phyloP scores from a whole-genome alignment of 2,888 invertebrate species.

The Norana najaformis region DNA sequence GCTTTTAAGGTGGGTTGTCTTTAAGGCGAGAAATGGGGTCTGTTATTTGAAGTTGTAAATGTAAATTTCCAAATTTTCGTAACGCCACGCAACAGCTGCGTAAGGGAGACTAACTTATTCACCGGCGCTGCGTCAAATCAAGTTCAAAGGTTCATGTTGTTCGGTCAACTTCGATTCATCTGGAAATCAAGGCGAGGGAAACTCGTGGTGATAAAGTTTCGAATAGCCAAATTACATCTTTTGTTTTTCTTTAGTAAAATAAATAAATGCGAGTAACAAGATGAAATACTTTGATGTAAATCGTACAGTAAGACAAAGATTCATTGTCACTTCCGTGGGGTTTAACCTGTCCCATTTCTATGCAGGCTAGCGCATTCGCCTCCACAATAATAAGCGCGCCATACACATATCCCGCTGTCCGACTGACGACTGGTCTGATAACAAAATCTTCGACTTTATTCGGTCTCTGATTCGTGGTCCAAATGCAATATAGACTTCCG shows the following conservation, averaged over 20 bases:
- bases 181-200: no score
- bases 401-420: neutral
- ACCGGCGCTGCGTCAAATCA: no score
- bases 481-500: slow-evolving; percentile 13
- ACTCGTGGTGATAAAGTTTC: neutral
- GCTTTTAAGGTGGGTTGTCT: no score
- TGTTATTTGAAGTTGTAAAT: no score
- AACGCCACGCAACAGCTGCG: no score
- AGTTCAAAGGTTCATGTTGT: no score
- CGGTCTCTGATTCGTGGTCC: neutral
- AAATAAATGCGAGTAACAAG: neutral
- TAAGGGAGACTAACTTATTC: no score
- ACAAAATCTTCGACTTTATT: neutral
- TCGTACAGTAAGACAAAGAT: neutral
- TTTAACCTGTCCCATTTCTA: neutral
- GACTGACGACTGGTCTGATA: neutral
- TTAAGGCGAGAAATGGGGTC: no score
- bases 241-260: neutral
- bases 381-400: neutral
- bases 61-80: no score
- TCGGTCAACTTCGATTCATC: no score
- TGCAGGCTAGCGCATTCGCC: neutral
- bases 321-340: neutral
- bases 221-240: neutral
- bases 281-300: neutral